phyloP scores from a whole-genome alignment of 2,888 invertebrate genomes.

The Troilus luridus region DNA sequence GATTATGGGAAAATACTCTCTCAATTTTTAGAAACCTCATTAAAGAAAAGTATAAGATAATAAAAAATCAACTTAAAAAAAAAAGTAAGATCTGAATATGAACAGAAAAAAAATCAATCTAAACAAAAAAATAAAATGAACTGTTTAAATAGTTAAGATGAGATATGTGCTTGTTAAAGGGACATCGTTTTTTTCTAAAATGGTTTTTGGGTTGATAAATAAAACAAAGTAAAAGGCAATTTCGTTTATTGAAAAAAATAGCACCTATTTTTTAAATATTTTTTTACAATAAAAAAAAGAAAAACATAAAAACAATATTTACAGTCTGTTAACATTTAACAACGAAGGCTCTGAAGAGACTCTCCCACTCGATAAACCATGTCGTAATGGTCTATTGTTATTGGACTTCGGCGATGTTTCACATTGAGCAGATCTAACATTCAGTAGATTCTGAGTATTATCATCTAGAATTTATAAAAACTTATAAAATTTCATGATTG shows the following conservation, averaged over 20 bases:
- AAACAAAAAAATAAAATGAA: background rate
- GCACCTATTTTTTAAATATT: constrained; percentile 23
- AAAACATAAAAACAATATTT: constrained; percentile 40
- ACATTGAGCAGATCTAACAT: constrained; percentile 41
- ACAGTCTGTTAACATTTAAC: constrained; percentile 56
- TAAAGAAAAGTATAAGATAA: background rate
- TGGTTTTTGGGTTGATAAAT: background rate
- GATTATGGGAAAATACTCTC: background rate
- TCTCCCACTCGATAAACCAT: constrained; percentile 51
- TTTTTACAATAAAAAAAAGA: background rate
- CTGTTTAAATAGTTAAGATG: background rate
- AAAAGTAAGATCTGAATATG: background rate
- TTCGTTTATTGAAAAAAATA: constrained; percentile 5
- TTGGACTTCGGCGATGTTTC: background rate
- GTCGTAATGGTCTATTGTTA: background rate
- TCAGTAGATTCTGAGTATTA: constrained; percentile 24
- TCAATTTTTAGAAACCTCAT: background rate
- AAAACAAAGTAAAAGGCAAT: constrained; percentile 17
- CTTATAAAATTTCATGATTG: background rate
- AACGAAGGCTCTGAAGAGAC: constrained; percentile 55
- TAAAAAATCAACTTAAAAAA: background rate
- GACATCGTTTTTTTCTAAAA: background rate
- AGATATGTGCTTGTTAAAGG: background rate
- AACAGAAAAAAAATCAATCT: background rate
- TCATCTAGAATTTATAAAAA: constrained; percentile 1